Percentiles rank a stretch among this genome's conserved stretches.
These are phyloP conservation scores for Eunapius fragilis DNA, from an alignment of 37 sponge, comb jelly and placozoan species.

Conservation along the genomic window DNA sequence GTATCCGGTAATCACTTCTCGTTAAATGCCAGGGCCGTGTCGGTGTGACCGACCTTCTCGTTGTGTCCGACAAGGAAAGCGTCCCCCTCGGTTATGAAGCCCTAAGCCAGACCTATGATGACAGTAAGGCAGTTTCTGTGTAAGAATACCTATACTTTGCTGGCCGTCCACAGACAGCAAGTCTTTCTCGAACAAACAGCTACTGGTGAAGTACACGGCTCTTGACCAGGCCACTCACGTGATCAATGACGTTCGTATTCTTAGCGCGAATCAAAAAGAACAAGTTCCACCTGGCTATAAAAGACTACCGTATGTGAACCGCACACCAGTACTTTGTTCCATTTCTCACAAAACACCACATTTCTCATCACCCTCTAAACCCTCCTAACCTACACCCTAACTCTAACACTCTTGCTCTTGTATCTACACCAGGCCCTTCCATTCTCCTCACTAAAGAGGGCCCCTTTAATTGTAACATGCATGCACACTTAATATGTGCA, in stretches of 20 bases:
- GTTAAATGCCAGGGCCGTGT: slow-evolving; percentile 54
- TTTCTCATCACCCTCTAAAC: neutral
- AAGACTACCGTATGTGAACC: slow-evolving; percentile 57
- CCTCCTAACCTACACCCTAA: neutral
- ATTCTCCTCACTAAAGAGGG: too few species aligned
- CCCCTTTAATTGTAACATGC: too few species aligned
- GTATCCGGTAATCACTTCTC: too few species aligned
- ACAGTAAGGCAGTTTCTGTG: slow-evolving; percentile 39
- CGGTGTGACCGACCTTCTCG: slow-evolving; percentile 52
- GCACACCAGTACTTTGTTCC: neutral
- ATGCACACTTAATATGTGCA: too few species aligned
- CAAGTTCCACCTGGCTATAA: slow-evolving; percentile 49
- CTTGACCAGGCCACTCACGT: slow-evolving; percentile 37
- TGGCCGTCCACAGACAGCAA: neutral
- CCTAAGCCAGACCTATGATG: slow-evolving; percentile 56
- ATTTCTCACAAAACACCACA: neutral
- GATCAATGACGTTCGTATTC: slow-evolving; percentile 42
- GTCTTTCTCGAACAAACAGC: slow-evolving; percentile 42
- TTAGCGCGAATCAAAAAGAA: slow-evolving; percentile 38
- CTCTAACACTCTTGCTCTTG: neutral
- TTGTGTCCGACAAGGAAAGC: slow-evolving; percentile 10
- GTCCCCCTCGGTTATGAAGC: slow-evolving; percentile 40
- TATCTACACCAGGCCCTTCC: neutral
- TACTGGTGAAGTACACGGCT: slow-evolving; percentile 37
- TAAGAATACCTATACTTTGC: neutral